phyloP scores from a whole-genome alignment of 2,797 vertebrate species.

The Clangula hyemalis region DNA sequence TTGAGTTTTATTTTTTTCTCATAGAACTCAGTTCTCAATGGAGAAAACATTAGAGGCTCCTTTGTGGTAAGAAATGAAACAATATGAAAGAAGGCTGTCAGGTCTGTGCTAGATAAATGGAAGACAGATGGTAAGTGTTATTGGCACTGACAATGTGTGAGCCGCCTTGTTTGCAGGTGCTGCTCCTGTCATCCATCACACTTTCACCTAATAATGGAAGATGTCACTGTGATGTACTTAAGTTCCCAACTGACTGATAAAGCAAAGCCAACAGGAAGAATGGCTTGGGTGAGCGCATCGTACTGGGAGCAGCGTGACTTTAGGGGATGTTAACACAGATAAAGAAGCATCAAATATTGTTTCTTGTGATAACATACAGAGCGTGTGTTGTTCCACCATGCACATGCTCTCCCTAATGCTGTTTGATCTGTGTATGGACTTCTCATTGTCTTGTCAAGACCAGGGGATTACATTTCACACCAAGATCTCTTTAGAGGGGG shows the following conservation, averaged over 20 bases:
- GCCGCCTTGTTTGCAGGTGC: constrained; percentile 78
- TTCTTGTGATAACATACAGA: not conserved
- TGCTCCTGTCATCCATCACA: constrained; percentile 87
- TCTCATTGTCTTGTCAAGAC: not conserved
- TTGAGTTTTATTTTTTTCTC: not conserved
- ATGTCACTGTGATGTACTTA: constrained; percentile 72
- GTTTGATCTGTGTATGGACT: not conserved
- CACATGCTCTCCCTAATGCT: not conserved
- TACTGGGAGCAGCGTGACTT: not conserved
- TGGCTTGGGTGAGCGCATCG: not conserved
- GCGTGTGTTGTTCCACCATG: not conserved
- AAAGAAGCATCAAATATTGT: not conserved
- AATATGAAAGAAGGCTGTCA: constrained; percentile 69
- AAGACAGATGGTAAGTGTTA: constrained; percentile 84
- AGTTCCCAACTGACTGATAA: constrained; percentile 54
- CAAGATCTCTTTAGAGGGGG: not conserved
- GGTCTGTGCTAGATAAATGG: constrained; percentile 72
- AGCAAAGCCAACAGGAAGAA: constrained; percentile 33
- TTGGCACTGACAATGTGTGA: constrained; percentile 78
- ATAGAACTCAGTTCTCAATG: not conserved
- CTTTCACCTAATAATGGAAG: constrained; percentile 82
- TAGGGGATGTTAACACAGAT: not conserved
- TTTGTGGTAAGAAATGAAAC: constrained; percentile 77
- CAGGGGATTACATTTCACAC: fast-evolving
- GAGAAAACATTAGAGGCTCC: constrained; percentile 65